phyloP scores from a whole-genome alignment of 1,140 invertebrate genomes.

The Drosophila virilis region DNA sequence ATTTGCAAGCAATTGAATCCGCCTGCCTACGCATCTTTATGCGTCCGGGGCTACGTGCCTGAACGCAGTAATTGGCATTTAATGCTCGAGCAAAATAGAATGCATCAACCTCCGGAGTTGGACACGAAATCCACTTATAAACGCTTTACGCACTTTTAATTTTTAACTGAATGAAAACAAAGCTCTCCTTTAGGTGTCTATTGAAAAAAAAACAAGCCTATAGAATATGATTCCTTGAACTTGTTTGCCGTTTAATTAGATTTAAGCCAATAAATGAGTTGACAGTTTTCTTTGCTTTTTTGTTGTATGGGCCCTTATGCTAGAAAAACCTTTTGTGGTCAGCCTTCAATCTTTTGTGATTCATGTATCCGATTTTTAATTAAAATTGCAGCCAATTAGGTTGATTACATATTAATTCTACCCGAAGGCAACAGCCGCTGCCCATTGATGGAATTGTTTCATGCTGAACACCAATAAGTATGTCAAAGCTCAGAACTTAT shows the following conservation, averaged over 20 bases:
- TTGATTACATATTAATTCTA: slow-evolving; percentile 29
- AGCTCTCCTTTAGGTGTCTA: slow-evolving; percentile 26
- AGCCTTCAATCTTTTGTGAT: slow-evolving; percentile 54
- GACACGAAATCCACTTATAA: slow-evolving; percentile 40
- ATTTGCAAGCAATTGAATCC: slow-evolving; percentile 20
- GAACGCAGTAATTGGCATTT: slow-evolving; percentile 67
- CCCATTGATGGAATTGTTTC: not conserved
- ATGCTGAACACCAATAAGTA: slow-evolving; percentile 2
- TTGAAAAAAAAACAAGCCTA: slow-evolving; percentile 10
- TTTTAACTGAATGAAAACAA: slow-evolving; percentile 49
- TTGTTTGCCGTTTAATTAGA: slow-evolving; percentile 62
- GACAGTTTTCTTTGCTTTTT: slow-evolving; percentile 45
- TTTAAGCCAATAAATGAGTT: slow-evolving; percentile 67
- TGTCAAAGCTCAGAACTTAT: not conserved
- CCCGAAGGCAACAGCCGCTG: slow-evolving; percentile 31
- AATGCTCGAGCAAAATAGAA: slow-evolving; percentile 47
- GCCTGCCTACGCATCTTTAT: slow-evolving; percentile 67
- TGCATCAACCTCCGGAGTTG: slow-evolving; percentile 48
- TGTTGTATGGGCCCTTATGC: slow-evolving; percentile 12
- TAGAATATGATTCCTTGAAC: slow-evolving; percentile 39
- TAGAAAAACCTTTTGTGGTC: slow-evolving; percentile 38
- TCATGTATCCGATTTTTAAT: slow-evolving; percentile 44
- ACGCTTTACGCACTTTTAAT: slow-evolving; percentile 73
- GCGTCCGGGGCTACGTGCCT: slow-evolving; percentile 57
- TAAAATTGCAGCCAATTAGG: slow-evolving; percentile 33